Evolutionary conservation across 2,888 invertebrate genomes (phyloP), one percentile per base, ranked within the genome.

Genomic region (Xylota segnis): DNA sequence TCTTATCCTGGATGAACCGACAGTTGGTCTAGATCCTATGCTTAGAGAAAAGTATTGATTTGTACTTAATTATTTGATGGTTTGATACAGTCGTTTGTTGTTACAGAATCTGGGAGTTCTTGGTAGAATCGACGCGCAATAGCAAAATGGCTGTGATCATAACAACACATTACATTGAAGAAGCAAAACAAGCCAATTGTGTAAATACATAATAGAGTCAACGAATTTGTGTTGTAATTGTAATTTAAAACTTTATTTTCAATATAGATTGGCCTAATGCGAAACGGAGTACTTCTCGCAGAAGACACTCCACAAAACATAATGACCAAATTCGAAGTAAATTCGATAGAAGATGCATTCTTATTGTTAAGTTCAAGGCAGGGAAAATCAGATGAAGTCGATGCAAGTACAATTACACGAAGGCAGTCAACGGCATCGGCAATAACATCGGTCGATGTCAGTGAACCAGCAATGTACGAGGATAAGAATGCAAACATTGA

Each of bases 111-210:
- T 98, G 98, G 98, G 94, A 96, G 83, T 96, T 96, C 92, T 93
- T 98, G 71, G 94, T 95, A 4, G 95, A 95, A 82, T 93, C 97
- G 72, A 95, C 97, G 0, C 93, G 94, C 86, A 94, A 94, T 88
- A 94, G 94, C 54, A 95, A 95, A 37, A 95, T 95, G 79, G 96
- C 98, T 6, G 96, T 98, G 68, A 95, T 98, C 78, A 97, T 98
- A 76, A 98, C 98, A 0, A 98, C 98, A 12, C 98, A 98, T 93
- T 98, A 98, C 90, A 98, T 98, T 81, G 98, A 98, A 91, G 98
- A 98, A 93, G 96, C 98, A 3, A 95, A 95, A 89, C 95, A 96
- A 90, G 96, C 97, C 3, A 94, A 96, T 90, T 94, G 94, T 92
- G 97, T 97, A 93, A 93, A 93, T 89, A 93, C 89, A 37, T 7